Evolutionary conservation across 2,113 vertebrate species (phyloP), one percentile per base, ranked within the genome.

Genomic region (Otocyon megalotis): DNA sequence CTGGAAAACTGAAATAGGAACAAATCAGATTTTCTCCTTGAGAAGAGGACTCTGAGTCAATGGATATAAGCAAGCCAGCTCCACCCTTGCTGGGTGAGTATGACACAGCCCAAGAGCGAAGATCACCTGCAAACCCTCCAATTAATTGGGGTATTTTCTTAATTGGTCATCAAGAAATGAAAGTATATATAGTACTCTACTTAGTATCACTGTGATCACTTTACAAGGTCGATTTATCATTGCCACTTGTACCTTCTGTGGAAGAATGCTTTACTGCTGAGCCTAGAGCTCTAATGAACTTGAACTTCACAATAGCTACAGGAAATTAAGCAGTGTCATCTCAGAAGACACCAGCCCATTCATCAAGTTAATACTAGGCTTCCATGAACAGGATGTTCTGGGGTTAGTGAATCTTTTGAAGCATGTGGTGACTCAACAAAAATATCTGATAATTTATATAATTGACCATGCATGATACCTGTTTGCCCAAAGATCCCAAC

Each of bases 381-480:
- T 94, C 89, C 15, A 12, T 22, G 30, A 69, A 76, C 69, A 72
- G 69, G n/a, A 19, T 90, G 86, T 84, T 87, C 83, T 53, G 5
- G 37, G 77, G 32, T 37, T 93, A 53, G 86, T n/a, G 50, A 89
- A 22, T 63, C 92, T 97, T 96, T 93, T 37, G 87, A 96, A 96
- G 67, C 72, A 63, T 53, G 63, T 43, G 74, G 74, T 60, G 90
- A 94, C 74, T 82, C 90, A 94, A 90, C 69, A 86, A 26, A 95
- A 95, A 54, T 83, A 97, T 72, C 67, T 81, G 85, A 83, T 91
- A 81, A 89, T 69, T 94, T 96, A 54, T 60, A 26, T 90, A 95
- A 77, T 80, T 94, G 83, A 54, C 72, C 48, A 65, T 50, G 30
- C 35, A 24, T 71, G 50, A 95, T 63, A 80, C 4, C 0, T 20